phyloP scores from a whole-genome alignment of 2,888 invertebrate species.

The Drosophila ustulata region DNA sequence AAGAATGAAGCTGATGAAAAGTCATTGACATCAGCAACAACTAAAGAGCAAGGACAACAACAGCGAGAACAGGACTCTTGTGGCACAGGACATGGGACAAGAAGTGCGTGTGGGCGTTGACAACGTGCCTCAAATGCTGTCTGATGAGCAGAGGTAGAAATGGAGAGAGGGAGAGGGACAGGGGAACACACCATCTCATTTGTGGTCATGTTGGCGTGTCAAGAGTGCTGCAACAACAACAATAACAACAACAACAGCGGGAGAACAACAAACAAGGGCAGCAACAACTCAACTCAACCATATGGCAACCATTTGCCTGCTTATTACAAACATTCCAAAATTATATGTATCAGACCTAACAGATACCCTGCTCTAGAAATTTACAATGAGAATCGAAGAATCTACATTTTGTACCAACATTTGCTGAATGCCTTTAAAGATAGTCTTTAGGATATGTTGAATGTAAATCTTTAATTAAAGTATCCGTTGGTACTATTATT shows the following conservation, averaged over 20 bases:
- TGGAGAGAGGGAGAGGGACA: slow-evolving; percentile 33
- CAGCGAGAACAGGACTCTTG: slow-evolving; percentile 8
- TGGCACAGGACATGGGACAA: not conserved
- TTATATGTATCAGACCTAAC: not conserved
- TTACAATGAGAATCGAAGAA: no score
- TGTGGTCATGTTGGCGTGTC: slow-evolving; percentile 76
- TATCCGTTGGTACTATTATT: no score
- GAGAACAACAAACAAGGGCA: slow-evolving; percentile 25
- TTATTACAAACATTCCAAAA: slow-evolving; percentile 1
- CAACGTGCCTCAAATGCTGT: slow-evolving; percentile 40
- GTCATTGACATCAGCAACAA: slow-evolving; percentile 57
- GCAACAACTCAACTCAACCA: slow-evolving; percentile 39
- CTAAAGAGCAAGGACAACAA: not conserved
- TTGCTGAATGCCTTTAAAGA: no score
- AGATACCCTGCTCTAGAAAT: slow-evolving; percentile 5
- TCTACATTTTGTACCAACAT: no score
- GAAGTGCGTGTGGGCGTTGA: slow-evolving; percentile 64
- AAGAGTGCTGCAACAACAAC: slow-evolving; percentile 44
- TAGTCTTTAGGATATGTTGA: no score
- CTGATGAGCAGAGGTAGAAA: not conserved
- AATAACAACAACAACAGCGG: slow-evolving; percentile 11
- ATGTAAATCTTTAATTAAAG: no score
- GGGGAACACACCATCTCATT: slow-evolving; percentile 73
- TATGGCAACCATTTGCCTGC: slow-evolving; percentile 63
- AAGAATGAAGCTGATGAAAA: slow-evolving; percentile 59